Percentiles rank a stretch among this genome's conserved stretches.
phyloP scores from a whole-genome alignment of 1,140 invertebrate genomes.

The Drosophila oshimai region DNA sequence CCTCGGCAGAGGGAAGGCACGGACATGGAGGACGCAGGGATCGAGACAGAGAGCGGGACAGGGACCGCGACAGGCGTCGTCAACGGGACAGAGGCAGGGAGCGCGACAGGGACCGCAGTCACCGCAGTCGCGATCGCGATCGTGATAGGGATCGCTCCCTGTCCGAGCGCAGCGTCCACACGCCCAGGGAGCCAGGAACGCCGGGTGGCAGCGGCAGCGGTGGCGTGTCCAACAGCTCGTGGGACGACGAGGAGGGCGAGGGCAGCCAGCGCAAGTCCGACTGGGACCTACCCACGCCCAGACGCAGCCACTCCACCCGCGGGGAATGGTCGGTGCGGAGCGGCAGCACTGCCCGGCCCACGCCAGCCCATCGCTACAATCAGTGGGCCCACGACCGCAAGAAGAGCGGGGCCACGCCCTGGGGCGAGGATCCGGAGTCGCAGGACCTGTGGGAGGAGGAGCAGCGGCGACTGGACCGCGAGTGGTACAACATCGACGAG shows the following conservation, averaged over 20 bases:
- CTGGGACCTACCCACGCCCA: slow-evolving; percentile 97
- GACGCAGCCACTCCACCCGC: slow-evolving; percentile 83
- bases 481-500: slow-evolving; percentile 98
- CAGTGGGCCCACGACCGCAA: slow-evolving; percentile 89
- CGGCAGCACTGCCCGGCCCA: slow-evolving; percentile 86
- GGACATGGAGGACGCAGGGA: slow-evolving; percentile 38
- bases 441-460: slow-evolving; percentile 95
- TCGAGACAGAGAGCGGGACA: slow-evolving; percentile 10
- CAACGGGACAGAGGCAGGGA: slow-evolving; percentile 36
- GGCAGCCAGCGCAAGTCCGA: slow-evolving; percentile 91
- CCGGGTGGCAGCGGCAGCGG: slow-evolving; percentile 83
- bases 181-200: slow-evolving; percentile 90
- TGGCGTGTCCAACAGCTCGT: slow-evolving; percentile 85
- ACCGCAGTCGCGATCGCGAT: slow-evolving; percentile 56
- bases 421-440: slow-evolving; percentile 86
- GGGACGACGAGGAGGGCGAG: slow-evolving; percentile 89
- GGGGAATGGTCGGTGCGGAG: slow-evolving; percentile 71
- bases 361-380: slow-evolving; percentile 91
- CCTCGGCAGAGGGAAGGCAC: slow-evolving; percentile 55
- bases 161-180: slow-evolving; percentile 86
- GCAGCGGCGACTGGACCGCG: slow-evolving; percentile 95
- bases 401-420: slow-evolving; percentile 86
- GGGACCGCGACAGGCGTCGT: slow-evolving; percentile 40
- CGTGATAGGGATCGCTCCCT: slow-evolving; percentile 68
- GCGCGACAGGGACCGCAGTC: slow-evolving; percentile 36